Base-by-base conservation (phyloP, 2,888 invertebrate species). In the Sminthurinus aureus region DNA sequence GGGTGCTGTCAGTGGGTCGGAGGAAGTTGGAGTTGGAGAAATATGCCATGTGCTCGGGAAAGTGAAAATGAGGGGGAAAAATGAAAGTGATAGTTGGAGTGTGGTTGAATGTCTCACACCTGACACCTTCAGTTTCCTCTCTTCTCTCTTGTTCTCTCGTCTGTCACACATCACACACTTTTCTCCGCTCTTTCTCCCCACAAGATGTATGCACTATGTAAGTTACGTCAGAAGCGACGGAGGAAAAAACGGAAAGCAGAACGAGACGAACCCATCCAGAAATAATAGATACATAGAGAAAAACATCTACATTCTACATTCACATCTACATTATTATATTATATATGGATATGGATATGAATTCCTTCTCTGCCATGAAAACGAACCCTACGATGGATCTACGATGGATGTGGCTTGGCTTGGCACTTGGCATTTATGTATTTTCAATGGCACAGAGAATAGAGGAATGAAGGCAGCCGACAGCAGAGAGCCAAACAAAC, bases 101-200 rank as follows among this genome's bases (percentile, higher is more conserved):
- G 85, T 83, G 82, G 71, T 82, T 83, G 82, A 79, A 85, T 84
- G 85, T 85, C 84, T 85, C 84, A 84, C 86, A 86, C 86, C 86
- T 86, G 86, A 86, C 86, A 86, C 86, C 86, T 86, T 84, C 83
- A n/a, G 64, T 51, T 50, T 38, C 58, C 38, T 38, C 6, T 38
- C 38, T 6, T 6, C 6, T 38, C 6, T 38, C 38, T 38, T 6
- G 38, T 38, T 6, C 6, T 38, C 52, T 22, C 64, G 24, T 74
- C 71, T 75, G 74, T 78, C 83, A 79, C 74, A 79, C 79, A 83
- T 79, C 73, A 75, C 69, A 69, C 78, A 78, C 69, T 52, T 51
- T 52, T 50, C 52, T 69, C 75, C 69, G 52, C 78, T 71, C 69
- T 52, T 24, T 24, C 24, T 80, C 74, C 81, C 52, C 51, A 52